A percentile compares a stretch with the other conserved stretches of the same genome.
These are phyloP conservation scores for Tenthredo livida DNA, from an alignment of 2,888 invertebrate species.

Conservation along the genomic window DNA sequence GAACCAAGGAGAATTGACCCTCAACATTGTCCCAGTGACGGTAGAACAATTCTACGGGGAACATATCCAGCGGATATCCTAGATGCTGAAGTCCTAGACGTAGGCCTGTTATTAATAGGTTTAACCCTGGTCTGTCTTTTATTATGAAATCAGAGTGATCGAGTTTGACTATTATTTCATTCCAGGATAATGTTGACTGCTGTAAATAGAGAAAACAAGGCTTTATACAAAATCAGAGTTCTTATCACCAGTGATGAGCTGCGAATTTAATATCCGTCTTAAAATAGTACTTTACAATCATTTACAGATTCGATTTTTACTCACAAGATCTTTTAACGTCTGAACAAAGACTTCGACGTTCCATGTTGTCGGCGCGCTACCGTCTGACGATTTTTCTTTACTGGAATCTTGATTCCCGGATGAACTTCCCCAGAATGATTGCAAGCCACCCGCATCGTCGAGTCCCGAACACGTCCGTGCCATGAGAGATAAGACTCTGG, in stretches of 20 bases:
- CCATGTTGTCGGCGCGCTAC: slow-evolving; percentile 84
- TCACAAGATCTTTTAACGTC: slow-evolving; percentile 92
- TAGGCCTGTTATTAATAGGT: slow-evolving; percentile 90
- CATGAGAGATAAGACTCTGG: slow-evolving; percentile 93
- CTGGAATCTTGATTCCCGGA: slow-evolving; percentile 80
- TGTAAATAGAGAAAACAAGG: slow-evolving; percentile 63
- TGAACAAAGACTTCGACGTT: slow-evolving; percentile 96
- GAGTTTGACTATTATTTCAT: slow-evolving; percentile 93
- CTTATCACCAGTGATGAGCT: not conserved
- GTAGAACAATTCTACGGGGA: slow-evolving; percentile 94
- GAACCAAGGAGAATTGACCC: slow-evolving; percentile 93
- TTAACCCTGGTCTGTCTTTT: slow-evolving; percentile 92
- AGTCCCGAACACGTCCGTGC: slow-evolving; percentile 90
- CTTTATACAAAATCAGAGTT: slow-evolving; percentile 36
- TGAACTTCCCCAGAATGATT: slow-evolving; percentile 81
- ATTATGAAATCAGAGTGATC: slow-evolving; percentile 95
- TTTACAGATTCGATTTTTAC: slow-evolving; percentile 60
- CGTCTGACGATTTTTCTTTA: slow-evolving; percentile 73
- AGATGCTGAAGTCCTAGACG: slow-evolving; percentile 89
- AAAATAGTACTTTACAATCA: not conserved
- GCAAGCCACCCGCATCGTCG: slow-evolving; percentile 80
- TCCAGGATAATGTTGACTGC: slow-evolving; percentile 92
- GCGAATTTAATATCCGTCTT: not conserved
- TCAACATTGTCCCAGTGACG: slow-evolving; percentile 96
- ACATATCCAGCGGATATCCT: slow-evolving; percentile 85